Evolutionary conservation across 1,140 invertebrate genomes (phyloP).

Genomic region (Charaxes varanes): DNA sequence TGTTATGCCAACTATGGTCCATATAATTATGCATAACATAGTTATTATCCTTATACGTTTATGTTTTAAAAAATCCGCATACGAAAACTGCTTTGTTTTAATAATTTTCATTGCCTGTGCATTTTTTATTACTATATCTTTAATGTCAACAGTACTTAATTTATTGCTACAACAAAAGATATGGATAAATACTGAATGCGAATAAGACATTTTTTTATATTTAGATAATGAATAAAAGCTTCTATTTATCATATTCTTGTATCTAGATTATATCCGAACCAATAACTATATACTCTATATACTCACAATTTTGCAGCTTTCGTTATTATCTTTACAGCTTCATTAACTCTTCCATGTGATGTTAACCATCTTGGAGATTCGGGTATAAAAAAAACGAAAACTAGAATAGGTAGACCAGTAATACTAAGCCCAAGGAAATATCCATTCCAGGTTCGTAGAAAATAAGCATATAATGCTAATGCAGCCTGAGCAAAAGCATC

Average conservation of each 20-base stretch:
- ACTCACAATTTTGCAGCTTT: constrained; percentile 39
- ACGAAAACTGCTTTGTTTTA: constrained; percentile 17
- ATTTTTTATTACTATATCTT: constrained; percentile 26
- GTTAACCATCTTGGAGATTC: constrained; percentile 48
- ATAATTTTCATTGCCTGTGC: constrained; percentile 19
- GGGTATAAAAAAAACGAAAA: constrained; percentile 28
- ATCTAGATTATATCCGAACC: not conserved
- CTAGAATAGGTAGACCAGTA: constrained; percentile 24
- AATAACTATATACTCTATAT: no score
- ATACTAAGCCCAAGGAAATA: constrained; percentile 24
- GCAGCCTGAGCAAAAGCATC: constrained; percentile 28
- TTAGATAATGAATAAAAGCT: constrained; percentile 2
- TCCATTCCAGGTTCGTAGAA: constrained; percentile 30
- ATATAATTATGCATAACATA: constrained; percentile 16
- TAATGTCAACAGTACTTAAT: constrained; percentile 20
- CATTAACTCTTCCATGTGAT: constrained; percentile 26
- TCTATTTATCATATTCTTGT: not conserved
- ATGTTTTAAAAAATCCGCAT: constrained; percentile 32
- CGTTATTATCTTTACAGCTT: constrained; percentile 29
- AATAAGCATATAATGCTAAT: constrained; percentile 35
- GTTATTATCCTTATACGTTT: constrained; percentile 23
- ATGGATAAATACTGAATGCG: constrained; percentile 5
- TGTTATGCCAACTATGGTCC: constrained; percentile 23
- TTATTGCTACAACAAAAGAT: constrained; percentile 31
- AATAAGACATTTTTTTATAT: not conserved